Base-by-base conservation (phyloP, 2,113 vertebrate species). In the Pangasianodon gigas region DNA sequence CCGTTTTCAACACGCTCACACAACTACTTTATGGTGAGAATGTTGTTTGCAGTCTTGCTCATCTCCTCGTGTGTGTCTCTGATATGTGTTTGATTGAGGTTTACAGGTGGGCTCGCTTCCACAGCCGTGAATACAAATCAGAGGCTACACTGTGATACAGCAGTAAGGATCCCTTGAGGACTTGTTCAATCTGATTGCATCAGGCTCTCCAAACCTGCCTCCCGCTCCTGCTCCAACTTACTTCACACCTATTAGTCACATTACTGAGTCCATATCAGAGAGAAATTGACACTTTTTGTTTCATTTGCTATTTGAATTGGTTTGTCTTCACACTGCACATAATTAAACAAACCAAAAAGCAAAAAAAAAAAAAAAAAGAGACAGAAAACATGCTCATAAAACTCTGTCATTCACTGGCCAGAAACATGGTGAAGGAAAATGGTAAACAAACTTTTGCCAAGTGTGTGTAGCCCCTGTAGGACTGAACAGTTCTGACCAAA, bases 81-180 rank as follows among this genome's bases (percentile, higher is more conserved):
- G 91, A 90, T 92, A 79, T 88, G 89, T 89, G 84, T 86, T 90
- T 92, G 85, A 90, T 90, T n/a, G 77, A 90, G 82, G 75, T 86
- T 79, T 84, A 75, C 67, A 56, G 84, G 89, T 89, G 67, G 16
- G 51, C 37, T 82, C 41, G 37, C 24, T 90, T 86, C 51, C 65
- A 37, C 77, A 87, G 89, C 67, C 75, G 81, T 79, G 89, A 90
- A 92, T 92, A 89, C 87, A 89, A 90, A 90, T 92, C 84, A 79
- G 85, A 86, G 77, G 67, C 83, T 90, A 90, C 87, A 51, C 77
- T 88, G 87, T 46, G 79, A 80, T 71, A 2, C 46, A 24, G n/a
- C 48, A 89, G 56, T 10, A 7, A 62, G 81, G 52, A 56, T 51
- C 88, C 91, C 89, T 88, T 3, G 81, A 89, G 87, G 79, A 89